Base-by-base conservation (phyloP, 2,113 vertebrate species). In the mouse (Mus musculus) region DNA sequence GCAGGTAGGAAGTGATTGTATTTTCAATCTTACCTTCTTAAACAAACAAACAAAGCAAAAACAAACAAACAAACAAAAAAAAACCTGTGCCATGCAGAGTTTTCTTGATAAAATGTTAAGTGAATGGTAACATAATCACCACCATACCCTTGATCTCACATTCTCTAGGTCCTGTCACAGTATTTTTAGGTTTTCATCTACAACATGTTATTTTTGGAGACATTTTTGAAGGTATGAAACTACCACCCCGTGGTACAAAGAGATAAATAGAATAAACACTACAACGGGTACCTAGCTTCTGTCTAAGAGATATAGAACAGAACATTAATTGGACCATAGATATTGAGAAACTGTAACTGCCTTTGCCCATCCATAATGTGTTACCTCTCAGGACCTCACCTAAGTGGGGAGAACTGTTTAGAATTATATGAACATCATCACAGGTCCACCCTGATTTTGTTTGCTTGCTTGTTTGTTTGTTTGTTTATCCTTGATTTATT, bases 1-100 rank as follows among this genome's bases (percentile, higher is more conserved):
- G 99, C 99, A 98, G 99, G 99, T 99, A 98, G 98, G 99, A 98
- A 71, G 97, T 0, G 7, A 94, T 93, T 30, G 46, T 36, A 16
- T 81, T 88, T 16, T 91, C n/a, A 89, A 92, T 75, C 36, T 85
- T 81, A 67, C 49, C 3, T 1, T 61, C 59, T 93, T 80, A 65
- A 11, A 16, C 52, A 54, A 10, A 16, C 49, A 52, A 54, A 33
- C 69, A 69, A 69, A 42, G 42, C 42, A 42, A 42, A 42, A 49
- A 49, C 46, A 56, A 9, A 17, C 49, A 54, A 10, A 16, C 42
- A 52, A 54, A 33, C 63, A 69, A 69, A 56, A 9, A 17, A 3
- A 54, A 39, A 36, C 59, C 61, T 91, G 49, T 87, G n/a, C 1
- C 26, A 89, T 54, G 1, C 0, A 52, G 80, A 19, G 49, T 80